Evolutionary conservation across 2,888 invertebrate species (phyloP).

Genomic region (Morinoia aosen): DNA sequence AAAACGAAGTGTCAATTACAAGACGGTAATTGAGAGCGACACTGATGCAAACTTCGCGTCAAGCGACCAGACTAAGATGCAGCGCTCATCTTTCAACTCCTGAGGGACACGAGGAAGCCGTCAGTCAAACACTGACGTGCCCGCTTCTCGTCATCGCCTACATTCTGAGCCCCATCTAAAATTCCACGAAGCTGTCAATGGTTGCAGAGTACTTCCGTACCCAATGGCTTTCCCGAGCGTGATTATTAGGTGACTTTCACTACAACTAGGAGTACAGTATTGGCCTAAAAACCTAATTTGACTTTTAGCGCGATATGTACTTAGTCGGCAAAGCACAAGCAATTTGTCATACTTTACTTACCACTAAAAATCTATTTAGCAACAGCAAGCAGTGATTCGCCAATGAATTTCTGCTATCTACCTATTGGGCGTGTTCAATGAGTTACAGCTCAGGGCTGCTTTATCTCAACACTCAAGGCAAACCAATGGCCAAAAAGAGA

Average conservation of each 20-base stretch:
- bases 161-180: too few relatives aligned
- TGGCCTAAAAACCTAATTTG: background rate
- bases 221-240: background rate
- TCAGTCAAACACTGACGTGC: conserved; percentile 1
- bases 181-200: too few relatives aligned
- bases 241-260: background rate
- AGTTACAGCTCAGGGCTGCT: background rate
- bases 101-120: background rate
- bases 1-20: background rate
- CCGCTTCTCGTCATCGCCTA: background rate
- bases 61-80: background rate
- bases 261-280: background rate
- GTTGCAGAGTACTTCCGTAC: background rate
- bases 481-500: background rate
- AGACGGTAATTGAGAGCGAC: conserved; percentile 3
- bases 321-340: too few relatives aligned
- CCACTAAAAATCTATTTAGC: background rate
- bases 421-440: background rate
- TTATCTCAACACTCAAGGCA: background rate
- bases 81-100: background rate
- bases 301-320: too few relatives aligned
- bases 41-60: background rate
- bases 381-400: background rate
- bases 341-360: too few relatives aligned
- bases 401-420: background rate